Conservation (phyloP, 2,888 invertebrate genomes). For the Enchytraeus crypticus region DNA sequence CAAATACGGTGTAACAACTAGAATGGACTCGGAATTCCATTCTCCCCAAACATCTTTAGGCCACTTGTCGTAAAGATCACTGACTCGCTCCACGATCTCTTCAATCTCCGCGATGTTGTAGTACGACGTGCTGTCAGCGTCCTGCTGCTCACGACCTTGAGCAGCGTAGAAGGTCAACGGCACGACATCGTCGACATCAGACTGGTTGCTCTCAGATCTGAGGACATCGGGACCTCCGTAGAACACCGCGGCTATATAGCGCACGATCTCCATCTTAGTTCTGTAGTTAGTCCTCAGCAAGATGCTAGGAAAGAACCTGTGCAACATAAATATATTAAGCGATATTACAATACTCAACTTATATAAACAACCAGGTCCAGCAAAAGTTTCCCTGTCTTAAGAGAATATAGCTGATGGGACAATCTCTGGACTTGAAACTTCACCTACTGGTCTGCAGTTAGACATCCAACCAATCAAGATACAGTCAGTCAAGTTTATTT, state of each 20-base stretch:
- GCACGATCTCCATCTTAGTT: constrained; percentile 40
- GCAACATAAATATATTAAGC: too few species aligned
- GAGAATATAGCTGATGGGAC: too few species aligned
- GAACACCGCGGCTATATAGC: constrained; percentile 43
- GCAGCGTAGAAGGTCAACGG: constrained; percentile 38
- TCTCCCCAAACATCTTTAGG: constrained; percentile 40
- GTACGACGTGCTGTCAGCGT: constrained; percentile 37
- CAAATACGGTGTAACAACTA: constrained; percentile 39
- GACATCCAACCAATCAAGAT: too few species aligned
- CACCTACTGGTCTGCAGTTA: too few species aligned
- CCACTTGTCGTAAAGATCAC: constrained; percentile 36
- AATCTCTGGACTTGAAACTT: too few species aligned
- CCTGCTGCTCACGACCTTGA: constrained; percentile 29
- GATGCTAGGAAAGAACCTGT: not conserved
- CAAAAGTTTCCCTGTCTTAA: too few species aligned
- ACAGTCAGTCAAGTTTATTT: too few species aligned
- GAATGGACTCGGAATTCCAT: constrained; percentile 32
- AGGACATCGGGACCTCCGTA: constrained; percentile 41
- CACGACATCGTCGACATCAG: constrained; percentile 30
- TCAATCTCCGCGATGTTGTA: constrained; percentile 41
- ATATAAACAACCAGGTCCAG: too few species aligned
- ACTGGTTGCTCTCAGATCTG: constrained; percentile 33
- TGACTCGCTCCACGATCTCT: constrained; percentile 38
- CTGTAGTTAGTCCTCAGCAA: constrained; percentile 42
- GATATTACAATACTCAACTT: too few species aligned